Evolutionary conservation across 2,888 invertebrate species (phyloP).

Genomic region (Disparrhopalites patrizii): DNA sequence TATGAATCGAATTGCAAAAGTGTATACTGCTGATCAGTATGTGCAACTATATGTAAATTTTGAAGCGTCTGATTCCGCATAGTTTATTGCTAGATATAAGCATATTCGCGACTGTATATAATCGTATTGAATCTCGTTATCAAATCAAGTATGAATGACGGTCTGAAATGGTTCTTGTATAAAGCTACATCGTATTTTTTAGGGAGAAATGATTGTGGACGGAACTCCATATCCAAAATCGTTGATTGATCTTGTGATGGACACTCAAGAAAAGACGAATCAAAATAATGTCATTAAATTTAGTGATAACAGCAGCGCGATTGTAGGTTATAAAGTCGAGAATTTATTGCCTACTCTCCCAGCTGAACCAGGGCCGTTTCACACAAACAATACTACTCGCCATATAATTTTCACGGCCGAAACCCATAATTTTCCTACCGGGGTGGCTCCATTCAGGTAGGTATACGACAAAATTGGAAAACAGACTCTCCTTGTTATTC

Average conservation of each 20-base stretch:
- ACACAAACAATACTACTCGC: conserved; percentile 59
- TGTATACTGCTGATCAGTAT: too few species aligned
- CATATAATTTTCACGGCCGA: conserved; percentile 97
- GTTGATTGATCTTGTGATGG: conserved; percentile 86
- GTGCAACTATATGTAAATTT: background rate
- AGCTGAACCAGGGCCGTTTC: conserved; percentile 61
- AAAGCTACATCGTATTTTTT: conserved; percentile 42
- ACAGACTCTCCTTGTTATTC: too few species aligned
- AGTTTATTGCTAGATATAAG: too few species aligned
- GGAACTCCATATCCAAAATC: conserved; percentile 72
- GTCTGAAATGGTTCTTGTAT: background rate
- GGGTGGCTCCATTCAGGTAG: conserved; percentile 84
- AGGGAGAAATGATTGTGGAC: conserved; percentile 79
- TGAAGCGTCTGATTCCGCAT: too few species aligned
- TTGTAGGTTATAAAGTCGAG: conserved; percentile 71
- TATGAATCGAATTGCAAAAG: too few species aligned
- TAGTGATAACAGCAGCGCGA: conserved; percentile 94
- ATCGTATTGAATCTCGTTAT: background rate
- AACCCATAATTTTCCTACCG: conserved; percentile 97
- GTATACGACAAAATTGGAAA: too few species aligned
- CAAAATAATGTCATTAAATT: conserved; percentile 94
- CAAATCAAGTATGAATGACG: too few species aligned
- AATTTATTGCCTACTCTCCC: conserved; percentile 67
- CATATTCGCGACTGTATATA: background rate
- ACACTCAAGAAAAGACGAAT: conserved; percentile 80